Percentiles rank a stretch among this genome's conserved stretches.
These are phyloP conservation scores for Apotomis turbidana DNA, from an alignment of 2,888 invertebrate genomes.

Conservation along the genomic window DNA sequence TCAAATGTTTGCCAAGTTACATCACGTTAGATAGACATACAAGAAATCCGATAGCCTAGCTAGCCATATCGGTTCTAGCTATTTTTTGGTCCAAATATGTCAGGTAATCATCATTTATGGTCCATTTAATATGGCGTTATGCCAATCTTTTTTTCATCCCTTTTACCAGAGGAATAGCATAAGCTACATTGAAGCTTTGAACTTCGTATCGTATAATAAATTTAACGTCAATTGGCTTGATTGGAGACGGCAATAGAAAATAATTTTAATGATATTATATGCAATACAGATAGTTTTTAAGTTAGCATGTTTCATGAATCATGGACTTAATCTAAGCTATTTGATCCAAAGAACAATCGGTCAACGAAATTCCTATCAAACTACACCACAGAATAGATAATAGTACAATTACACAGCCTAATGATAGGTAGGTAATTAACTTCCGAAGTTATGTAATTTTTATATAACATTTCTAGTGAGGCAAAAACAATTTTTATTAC, in stretches of 20 bases:
- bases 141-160: constrained; percentile 49
- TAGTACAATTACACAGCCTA: not conserved
- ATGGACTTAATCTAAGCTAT: not conserved
- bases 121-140: constrained; percentile 44
- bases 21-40: constrained; percentile 7
- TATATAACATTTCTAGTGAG: not conserved
- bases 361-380: not conserved
- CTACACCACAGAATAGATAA: not conserved
- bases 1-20: constrained; percentile 12
- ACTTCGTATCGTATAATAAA: constrained; percentile 7
- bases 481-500: constrained; percentile 18
- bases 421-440: not conserved
- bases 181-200: constrained; percentile 20
- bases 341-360: not conserved
- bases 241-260: not conserved
- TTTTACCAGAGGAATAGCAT: constrained; percentile 4
- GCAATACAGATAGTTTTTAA: not conserved
- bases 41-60: constrained; percentile 28
- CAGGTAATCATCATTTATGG: constrained; percentile 36
- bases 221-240: constrained; percentile 16
- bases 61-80: constrained; percentile 11
- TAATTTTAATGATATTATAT: not conserved
- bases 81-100: constrained; percentile 43
- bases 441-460: constrained; percentile 16
- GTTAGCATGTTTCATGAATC: not conserved